phyloP scores from a whole-genome alignment of 1,140 invertebrate species.

The Heliconius eleuchia region DNA sequence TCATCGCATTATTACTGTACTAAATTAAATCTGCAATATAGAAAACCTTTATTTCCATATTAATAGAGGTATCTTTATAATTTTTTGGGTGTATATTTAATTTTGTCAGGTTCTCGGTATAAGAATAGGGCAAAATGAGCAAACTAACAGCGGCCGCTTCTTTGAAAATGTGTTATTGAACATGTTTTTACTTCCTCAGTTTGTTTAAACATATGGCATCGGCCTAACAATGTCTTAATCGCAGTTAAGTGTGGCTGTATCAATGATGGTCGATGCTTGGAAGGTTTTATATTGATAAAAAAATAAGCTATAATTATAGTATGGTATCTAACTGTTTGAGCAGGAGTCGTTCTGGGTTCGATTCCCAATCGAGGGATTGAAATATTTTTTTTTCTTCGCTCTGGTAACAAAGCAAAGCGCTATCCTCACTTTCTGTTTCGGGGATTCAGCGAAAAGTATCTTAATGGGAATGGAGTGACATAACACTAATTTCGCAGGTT shows the following conservation, averaged over 20 bases:
- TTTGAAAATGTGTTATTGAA: constrained; percentile 47
- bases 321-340: too few species aligned
- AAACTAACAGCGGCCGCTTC: constrained; percentile 51
- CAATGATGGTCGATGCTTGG: neutral
- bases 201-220: constrained; percentile 60
- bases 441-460: too few species aligned
- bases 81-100: constrained; percentile 22
- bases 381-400: too few species aligned
- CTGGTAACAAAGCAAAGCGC: too few species aligned
- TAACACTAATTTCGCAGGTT: too few species aligned
- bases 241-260: constrained; percentile 5
- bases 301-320: too few species aligned
- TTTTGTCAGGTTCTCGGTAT: constrained; percentile 44
- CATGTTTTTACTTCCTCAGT: constrained; percentile 43
- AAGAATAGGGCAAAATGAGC: constrained; percentile 71
- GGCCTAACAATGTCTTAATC: constrained; percentile 45
- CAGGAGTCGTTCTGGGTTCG: too few species aligned
- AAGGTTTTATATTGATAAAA: neutral
- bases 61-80: constrained; percentile 41
- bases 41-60: constrained; percentile 35
- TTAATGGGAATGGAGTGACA: too few species aligned
- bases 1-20: constrained; percentile 61
- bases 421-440: too few species aligned
- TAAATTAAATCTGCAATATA: constrained; percentile 37
- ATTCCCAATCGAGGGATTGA: too few species aligned